Conservation (phyloP, 2,113 vertebrate genomes). For the Callopanchax toddi region DNA sequence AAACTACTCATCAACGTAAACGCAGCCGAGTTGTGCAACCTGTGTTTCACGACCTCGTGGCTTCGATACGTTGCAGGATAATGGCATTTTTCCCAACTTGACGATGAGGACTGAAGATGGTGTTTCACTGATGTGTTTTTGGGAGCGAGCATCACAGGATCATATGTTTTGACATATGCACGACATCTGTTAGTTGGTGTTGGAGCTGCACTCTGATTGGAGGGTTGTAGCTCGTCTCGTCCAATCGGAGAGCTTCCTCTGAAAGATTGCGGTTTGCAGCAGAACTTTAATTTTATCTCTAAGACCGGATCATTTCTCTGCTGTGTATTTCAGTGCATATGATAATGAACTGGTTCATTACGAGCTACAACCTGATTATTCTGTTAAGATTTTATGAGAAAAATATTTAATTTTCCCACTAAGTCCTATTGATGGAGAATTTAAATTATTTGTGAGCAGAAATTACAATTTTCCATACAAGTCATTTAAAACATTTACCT, state of each 20-base stretch:
- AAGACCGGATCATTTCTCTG: not conserved
- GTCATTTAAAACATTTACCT: too few species aligned
- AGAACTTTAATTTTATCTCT: not conserved
- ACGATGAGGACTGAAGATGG: conserved; percentile 13
- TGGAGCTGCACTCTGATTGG: not conserved
- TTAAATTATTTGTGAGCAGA: too few species aligned
- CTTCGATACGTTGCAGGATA: not conserved
- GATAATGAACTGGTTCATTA: too few species aligned
- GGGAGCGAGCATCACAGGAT: conserved; percentile 9
- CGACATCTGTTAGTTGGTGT: conserved; percentile 22
- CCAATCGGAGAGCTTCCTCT: conserved; percentile 12
- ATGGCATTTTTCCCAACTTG: not conserved
- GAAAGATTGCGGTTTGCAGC: not conserved
- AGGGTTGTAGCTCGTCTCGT: conserved; percentile 5
- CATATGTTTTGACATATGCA: conserved; percentile 7
- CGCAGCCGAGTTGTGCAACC: conserved; percentile 1
- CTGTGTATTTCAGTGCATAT: not conserved
- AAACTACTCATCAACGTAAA: conserved; percentile 26
- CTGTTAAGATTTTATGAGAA: too few species aligned
- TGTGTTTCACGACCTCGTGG: not conserved
- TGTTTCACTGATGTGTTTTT: conserved; percentile 13
- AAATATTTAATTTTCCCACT: too few species aligned
- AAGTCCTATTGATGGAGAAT: too few species aligned
- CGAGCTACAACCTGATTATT: too few species aligned
- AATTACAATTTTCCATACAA: too few species aligned